A percentile compares a stretch with the other conserved stretches of the same genome.
phyloP scores from a whole-genome alignment of 2,113 vertebrate species.

The Cynocephalus volans region DNA sequence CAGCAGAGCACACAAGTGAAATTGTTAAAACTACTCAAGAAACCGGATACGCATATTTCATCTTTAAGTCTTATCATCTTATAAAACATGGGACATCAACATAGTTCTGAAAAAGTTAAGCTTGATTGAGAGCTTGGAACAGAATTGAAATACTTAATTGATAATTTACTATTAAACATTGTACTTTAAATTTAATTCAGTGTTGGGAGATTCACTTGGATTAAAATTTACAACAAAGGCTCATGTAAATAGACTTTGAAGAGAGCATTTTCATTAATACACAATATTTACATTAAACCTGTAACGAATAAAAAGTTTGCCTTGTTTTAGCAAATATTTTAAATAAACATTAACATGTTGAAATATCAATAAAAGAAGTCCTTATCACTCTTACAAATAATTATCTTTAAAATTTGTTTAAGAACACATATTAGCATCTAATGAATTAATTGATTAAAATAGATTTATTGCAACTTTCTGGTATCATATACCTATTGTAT shows the following conservation, averaged over 20 bases:
- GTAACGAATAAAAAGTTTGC: constrained; percentile 3
- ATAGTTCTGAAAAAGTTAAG: not conserved
- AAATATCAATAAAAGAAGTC: not conserved
- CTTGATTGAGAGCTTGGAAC: not conserved
- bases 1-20: constrained; percentile 35
- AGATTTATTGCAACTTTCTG: not conserved
- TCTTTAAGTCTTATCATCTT: constrained; percentile 52
- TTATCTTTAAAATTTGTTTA: not conserved
- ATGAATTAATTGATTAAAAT: constrained; percentile 32
- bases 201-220: not conserved
- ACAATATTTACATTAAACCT: constrained; percentile 6
- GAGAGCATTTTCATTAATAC: not conserved
- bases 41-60: not conserved
- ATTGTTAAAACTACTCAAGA: constrained; percentile 61
- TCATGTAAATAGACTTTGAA: not conserved
- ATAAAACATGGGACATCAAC: not conserved
- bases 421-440: not conserved
- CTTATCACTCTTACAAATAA: not conserved
- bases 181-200: not conserved
- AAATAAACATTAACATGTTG: not conserved
- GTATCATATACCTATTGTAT: not conserved
- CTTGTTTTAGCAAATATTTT: constrained; percentile 12
- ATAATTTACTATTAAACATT: not conserved
- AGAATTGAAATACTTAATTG: not conserved
- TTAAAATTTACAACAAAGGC: not conserved